phyloP scores from a whole-genome alignment of 1,140 invertebrate genomes.

The Capitella teleta region DNA sequence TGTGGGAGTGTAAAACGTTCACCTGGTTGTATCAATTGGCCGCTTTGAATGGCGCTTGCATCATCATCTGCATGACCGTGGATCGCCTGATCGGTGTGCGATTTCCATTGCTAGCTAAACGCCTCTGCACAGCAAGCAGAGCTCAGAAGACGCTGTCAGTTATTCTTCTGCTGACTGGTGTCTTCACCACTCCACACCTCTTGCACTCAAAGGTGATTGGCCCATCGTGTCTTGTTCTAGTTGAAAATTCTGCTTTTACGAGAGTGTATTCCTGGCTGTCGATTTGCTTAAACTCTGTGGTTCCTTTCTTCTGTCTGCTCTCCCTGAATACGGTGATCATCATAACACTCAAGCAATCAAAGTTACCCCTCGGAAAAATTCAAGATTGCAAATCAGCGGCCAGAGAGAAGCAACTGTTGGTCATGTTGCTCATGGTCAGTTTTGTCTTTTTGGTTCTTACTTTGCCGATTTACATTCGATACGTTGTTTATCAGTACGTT shows the following conservation, averaged over 20 bases:
- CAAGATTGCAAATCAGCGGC: neutral
- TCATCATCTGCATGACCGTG: slow-evolving; percentile 2
- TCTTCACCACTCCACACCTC: neutral
- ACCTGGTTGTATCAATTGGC: neutral
- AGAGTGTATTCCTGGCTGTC: neutral
- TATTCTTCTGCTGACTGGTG: neutral
- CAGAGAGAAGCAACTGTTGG: neutral
- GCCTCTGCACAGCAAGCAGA: neutral
- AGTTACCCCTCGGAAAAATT: neutral
- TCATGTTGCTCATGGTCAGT: slow-evolving; percentile 1
- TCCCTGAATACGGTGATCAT: slow-evolving; percentile 4
- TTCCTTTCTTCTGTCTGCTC: neutral
- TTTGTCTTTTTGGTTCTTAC: slow-evolving; percentile 1
- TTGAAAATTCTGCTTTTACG: neutral
- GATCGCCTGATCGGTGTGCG: slow-evolving; percentile 1
- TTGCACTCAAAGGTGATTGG: neutral
- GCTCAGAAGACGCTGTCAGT: neutral
- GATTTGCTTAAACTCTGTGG: neutral
- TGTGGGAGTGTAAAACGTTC: neutral
- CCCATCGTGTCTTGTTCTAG: neutral
- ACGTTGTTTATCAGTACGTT: neutral
- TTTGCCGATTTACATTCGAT: neutral
- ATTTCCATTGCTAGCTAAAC: neutral
- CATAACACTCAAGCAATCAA: neutral
- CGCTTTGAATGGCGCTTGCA: neutral